A percentile compares a stretch with the other conserved stretches of the same genome.
These are phyloP conservation scores for Spialia ferax DNA, from an alignment of 2,888 invertebrate genomes.

Conservation along the genomic window DNA sequence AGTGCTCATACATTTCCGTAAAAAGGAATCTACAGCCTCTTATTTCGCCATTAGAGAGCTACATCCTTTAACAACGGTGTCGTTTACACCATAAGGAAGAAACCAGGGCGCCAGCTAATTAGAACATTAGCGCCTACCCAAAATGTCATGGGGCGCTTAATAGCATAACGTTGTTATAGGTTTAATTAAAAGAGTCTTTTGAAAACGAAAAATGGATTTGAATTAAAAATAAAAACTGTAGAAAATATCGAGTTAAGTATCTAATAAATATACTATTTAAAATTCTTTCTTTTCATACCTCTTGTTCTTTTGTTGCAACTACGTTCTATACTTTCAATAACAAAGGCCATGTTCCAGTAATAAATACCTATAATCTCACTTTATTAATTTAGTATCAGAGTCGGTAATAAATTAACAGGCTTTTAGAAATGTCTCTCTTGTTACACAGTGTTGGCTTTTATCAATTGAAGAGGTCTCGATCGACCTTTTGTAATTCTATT, in stretches of 20 bases:
- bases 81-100: neutral
- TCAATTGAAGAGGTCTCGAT: conserved; percentile 13
- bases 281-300: neutral
- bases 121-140: neutral
- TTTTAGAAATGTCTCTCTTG: conserved; percentile 14
- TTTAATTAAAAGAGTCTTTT: neutral
- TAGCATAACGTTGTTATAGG: neutral
- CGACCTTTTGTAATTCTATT: conserved; percentile 18
- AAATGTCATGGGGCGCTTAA: too few species aligned
- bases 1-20: neutral
- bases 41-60: neutral
- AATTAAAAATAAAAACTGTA: too few species aligned
- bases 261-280: too few species aligned
- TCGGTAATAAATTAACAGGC: conserved; percentile 9
- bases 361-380: neutral
- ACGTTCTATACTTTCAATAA: neutral
- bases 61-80: neutral
- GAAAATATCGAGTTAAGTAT: too few species aligned
- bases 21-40: neutral
- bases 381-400: neutral
- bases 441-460: conserved; percentile 5
- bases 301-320: neutral
- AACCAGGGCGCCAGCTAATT: neutral
- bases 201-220: neutral
- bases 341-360: neutral